Base-by-base conservation (phyloP, 2,888 invertebrate genomes). In the Nomada flava region DNA sequence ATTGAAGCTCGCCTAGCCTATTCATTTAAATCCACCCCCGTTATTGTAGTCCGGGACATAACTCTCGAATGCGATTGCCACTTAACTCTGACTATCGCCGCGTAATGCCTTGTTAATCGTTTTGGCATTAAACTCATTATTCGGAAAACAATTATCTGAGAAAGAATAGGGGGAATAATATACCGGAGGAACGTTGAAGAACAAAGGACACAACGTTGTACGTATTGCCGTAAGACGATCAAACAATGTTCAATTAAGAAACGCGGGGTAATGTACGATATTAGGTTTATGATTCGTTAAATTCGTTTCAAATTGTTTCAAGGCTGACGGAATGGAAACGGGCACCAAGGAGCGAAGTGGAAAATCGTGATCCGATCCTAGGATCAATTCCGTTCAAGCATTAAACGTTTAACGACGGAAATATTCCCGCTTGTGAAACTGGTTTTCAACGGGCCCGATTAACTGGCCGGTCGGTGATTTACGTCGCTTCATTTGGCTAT, bases 401-500 rank as follows among this genome's bases (percentile, higher is more conserved):
- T 50, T 42, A 68, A 65, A 67, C 79, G 52, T 63, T 65, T 23
- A 70, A 55, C 65, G n/a, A 60, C 73, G 78, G 65, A 82, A 64
- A 73, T 62, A 52, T 57, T 65, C 72, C 62, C 68, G 23, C 60
- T 69, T 26, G 67, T 50, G 29, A 76, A 86, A 88, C 87, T 79
- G 87, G 87, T 88, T 88, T 81, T 74, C 52, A 44, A 68, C 68
- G 57, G 72, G 65, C n/a, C 75, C 85, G 65, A 86, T 86, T 88
- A 88, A 85, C 69, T 42, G 53, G 67, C 71, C 62, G 65, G 69
- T 52, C 60, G 63, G 68, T 80, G 79, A 84, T 85, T 86, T 78
- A 85, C 83, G 74, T 75, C 55, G 59, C 70, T 82, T 85, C 82
- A 70, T 83, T 86, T 76, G 36, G 76, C 55, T 84, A 84, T 85